Percentiles rank a stretch among this genome's conserved stretches.
phyloP scores from a whole-genome alignment of 2,113 vertebrate genomes.

The Agapornis roseicollis region DNA sequence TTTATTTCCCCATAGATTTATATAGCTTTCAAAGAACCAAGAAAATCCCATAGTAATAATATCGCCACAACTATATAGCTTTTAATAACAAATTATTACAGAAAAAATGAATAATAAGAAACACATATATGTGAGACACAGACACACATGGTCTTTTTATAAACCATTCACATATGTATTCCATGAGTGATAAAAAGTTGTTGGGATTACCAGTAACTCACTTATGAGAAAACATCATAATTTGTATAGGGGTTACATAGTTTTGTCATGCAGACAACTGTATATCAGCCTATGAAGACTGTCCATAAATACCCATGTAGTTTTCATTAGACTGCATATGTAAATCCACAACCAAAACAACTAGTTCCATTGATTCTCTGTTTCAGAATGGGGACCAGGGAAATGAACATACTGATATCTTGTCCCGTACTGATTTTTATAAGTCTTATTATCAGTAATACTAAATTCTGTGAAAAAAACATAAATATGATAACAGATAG shows the following conservation, averaged over 20 bases:
- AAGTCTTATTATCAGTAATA: neutral
- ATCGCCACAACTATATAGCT: neutral
- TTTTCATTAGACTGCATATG: neutral
- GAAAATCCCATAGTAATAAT: neutral
- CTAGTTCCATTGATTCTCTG: neutral
- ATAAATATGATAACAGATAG: neutral
- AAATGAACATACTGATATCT: neutral
- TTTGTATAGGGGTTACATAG: neutral
- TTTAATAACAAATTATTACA: neutral
- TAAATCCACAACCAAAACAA: neutral
- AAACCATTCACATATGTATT: neutral
- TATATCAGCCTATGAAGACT: neutral
- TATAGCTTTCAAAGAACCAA: neutral
- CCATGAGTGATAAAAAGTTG: rapidly evolving
- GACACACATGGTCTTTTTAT: neutral
- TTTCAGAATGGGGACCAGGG: neutral
- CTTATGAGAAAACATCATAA: neutral
- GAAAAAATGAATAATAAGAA: neutral
- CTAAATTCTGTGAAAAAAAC: neutral
- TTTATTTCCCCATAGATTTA: neutral
- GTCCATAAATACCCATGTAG: neutral
- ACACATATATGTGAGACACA: neutral
- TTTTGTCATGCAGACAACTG: neutral
- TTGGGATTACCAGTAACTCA: neutral
- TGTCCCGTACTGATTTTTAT: neutral